Base-by-base conservation (phyloP, 2,888 invertebrate genomes). In the Drosophila ochracea region DNA sequence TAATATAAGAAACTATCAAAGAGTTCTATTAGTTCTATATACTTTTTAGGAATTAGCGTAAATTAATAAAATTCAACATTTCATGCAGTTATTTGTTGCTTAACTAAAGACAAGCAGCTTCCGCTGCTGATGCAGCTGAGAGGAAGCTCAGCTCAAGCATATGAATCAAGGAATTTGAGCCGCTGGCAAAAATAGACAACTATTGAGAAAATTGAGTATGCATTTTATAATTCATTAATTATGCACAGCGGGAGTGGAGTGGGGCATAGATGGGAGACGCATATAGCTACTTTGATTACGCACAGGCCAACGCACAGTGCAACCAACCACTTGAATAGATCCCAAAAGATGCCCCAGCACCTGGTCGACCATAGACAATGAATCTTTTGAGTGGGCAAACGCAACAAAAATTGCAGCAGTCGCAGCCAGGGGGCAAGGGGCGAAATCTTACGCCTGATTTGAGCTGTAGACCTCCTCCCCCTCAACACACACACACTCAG, bases 161-260 rank as follows among this genome's bases (percentile, higher is more conserved):
- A 53, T 55, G 64, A 53, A 61, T 59, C 21, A 16, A 53, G 30
- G 28, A 7, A 13, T 16, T n/a, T 62, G 37, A 25, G 60, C 1
- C 28, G 30, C 11, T 49, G 31, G 52, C 62, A 65, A 68, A 80
- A 82, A 83, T 87, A 84, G 74, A 68, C 65, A 78, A 80, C 73
- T 87, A 85, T 91, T 76, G 68, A 70, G 55, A 55, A 84, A 88
- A 88, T 82, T 82, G 70, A 61, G 76, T 65, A 80, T 87, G 89
- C 89, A 90, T 91, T 91, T 91, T 89, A 90, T 91, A 91, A 81
- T 90, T 89, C 76, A 91, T 91, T 91, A 91, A 91, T 90, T 91
- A 91, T 91, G 92, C 89, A 91, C 82, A 82, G 52, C 72, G 21
- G 9, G 6, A 35, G 33, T 1, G 28, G 1, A 47, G 30, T 25